Conservation (phyloP, 2,888 invertebrate species). For the Ellobium chinense region DNA sequence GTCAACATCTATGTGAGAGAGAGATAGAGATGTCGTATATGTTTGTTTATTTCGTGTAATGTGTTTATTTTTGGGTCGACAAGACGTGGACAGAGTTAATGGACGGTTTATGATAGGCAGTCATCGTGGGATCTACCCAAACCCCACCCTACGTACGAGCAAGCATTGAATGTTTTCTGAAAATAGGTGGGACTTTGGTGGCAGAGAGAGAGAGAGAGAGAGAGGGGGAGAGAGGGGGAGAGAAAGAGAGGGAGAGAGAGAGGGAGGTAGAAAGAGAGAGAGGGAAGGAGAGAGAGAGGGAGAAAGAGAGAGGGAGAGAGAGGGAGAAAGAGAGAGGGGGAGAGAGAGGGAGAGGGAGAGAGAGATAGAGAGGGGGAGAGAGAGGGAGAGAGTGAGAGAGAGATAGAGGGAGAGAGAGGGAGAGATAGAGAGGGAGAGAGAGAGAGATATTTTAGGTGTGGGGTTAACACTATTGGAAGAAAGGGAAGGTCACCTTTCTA, state of each 20-base stretch:
- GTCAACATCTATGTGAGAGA: too few species aligned
- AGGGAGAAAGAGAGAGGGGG: not conserved
- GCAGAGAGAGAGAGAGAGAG: not conserved
- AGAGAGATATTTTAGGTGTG: too few species aligned
- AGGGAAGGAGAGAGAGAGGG: conserved; percentile 1
- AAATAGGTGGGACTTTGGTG: not conserved
- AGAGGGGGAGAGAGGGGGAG: not conserved
- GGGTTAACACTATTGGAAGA: too few species aligned
- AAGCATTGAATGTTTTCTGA: too few species aligned
- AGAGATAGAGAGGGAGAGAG: not conserved
- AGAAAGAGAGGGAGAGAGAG: not conserved
- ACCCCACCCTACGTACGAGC: too few species aligned
- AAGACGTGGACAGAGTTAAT: too few species aligned
- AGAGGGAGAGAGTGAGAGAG: not conserved
- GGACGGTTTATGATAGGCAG: too few species aligned
- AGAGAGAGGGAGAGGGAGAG: not conserved
- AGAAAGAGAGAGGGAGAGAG: conserved; percentile 13
- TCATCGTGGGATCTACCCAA: too few species aligned
- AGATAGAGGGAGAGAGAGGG: not conserved
- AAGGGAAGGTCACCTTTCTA: too few species aligned
- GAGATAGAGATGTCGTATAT: too few species aligned
- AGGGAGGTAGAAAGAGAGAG: conserved; percentile 2
- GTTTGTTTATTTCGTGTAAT: too few species aligned
- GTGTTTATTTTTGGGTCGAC: too few species aligned
- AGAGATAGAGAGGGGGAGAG: not conserved